A percentile compares a stretch with the other conserved stretches of the same genome.
These are phyloP conservation scores for Melanaphis sacchari DNA, from an alignment of 1,140 invertebrate genomes.

Conservation along the genomic window DNA sequence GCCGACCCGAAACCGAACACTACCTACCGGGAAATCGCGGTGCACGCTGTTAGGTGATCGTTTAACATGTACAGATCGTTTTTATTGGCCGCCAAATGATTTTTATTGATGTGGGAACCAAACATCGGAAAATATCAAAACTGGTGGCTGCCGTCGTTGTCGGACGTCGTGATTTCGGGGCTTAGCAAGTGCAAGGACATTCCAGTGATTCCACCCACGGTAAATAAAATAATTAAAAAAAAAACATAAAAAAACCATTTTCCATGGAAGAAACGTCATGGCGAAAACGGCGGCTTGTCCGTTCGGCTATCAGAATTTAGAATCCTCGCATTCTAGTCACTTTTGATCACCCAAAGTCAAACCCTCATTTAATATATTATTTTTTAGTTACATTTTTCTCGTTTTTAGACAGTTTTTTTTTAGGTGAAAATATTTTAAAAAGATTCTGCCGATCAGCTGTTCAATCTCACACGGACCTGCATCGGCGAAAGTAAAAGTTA, in stretches of 20 bases:
- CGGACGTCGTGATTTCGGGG: slow-evolving; percentile 47
- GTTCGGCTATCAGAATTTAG: not conserved
- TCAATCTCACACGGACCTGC: not conserved
- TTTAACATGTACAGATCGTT: slow-evolving; percentile 45
- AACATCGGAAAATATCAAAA: slow-evolving; percentile 51
- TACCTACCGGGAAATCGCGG: slow-evolving; percentile 40
- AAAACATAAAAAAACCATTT: slow-evolving; percentile 17
- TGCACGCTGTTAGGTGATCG: slow-evolving; percentile 30
- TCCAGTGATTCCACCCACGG: slow-evolving; percentile 58
- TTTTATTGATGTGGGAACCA: slow-evolving; percentile 53
- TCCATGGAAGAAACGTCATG: slow-evolving; percentile 50
- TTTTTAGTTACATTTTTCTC: not conserved
- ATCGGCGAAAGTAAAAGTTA: not conserved
- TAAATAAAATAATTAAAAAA: slow-evolving; percentile 54
- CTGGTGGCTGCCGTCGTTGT: slow-evolving; percentile 35
- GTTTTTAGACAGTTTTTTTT: not conserved
- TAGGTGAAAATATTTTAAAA: not conserved
- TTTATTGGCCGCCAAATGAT: slow-evolving; percentile 42
- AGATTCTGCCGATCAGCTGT: not conserved
- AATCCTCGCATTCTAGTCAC: not conserved
- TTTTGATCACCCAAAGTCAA: not conserved
- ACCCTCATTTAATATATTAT: not conserved
- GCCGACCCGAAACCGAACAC: slow-evolving; percentile 29
- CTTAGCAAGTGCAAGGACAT: slow-evolving; percentile 56
- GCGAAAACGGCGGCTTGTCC: not conserved